Base-by-base conservation (phyloP, 2,797 vertebrate species). In the Gymnothorax javanicus region DNA sequence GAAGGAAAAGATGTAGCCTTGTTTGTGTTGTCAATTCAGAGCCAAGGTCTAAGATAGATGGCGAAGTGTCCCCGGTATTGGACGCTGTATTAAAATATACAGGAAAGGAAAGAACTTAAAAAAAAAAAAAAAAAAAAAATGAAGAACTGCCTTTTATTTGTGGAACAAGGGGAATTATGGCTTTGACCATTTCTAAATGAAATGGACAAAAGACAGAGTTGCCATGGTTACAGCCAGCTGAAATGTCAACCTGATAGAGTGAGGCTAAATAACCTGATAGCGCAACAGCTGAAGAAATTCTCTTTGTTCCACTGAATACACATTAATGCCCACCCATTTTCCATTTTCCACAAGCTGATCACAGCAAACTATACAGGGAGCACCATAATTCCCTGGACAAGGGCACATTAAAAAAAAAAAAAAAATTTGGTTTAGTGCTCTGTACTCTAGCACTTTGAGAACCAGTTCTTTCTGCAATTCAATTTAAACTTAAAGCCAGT, bases 1-100 rank as follows among this genome's bases (percentile, higher is more conserved):
- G 95, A 94, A 93, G 94, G 94, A 95, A 95, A 95, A 91, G 94
- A 93, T 94, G 94, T 95, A 95, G 93, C 23, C 62, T 71, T 85
- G 62, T 85, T 60, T 85, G 73, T 84, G 93, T 90, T 92, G 91
- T 87, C 23, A 85, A 90, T 93, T 89, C 23, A 91, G 88, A 88
- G 88, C 90, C 58, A 67, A 59, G 82, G 86, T 91, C 87, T 91
- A 90, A 92, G 91, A 89, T 85, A 86, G 90, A 92, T 90, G 89
- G 88, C 23, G 2, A 85, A 91, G 88, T 88, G 87, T 60, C 69
- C 12, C 88, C 92, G 92, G 91, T 91, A 91, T 88, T 90, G 92
- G 91, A 71, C 81, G 88, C 64, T 86, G 86, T 84, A 85, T 89
- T 91, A 85, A 90, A 43, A 87, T 89, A 91, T 89, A 89, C 86